Conservation (phyloP, 53 echinoderm and acorn worm species). For the Glandiceps talaboti region DNA sequence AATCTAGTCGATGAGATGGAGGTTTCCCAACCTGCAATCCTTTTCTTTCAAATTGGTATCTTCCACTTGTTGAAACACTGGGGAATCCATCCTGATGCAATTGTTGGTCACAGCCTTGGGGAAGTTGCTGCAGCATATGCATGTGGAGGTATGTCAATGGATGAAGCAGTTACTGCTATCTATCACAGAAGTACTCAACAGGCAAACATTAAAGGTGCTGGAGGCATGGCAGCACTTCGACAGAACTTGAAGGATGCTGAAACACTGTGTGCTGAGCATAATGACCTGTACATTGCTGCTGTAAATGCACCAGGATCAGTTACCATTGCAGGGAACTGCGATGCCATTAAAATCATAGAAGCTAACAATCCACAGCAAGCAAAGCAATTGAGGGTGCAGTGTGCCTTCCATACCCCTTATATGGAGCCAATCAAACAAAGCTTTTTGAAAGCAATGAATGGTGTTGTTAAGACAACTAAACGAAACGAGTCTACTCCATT, state of each 20-base stretch:
- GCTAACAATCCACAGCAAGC: too few relatives aligned
- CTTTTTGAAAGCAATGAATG: too few relatives aligned
- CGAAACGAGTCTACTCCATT: too few relatives aligned
- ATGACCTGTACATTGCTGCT: constrained; percentile 65
- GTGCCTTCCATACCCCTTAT: too few relatives aligned
- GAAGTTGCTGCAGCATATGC: constrained; percentile 97
- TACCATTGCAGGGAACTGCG: constrained; percentile 54
- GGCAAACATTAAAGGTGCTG: constrained; percentile 67
- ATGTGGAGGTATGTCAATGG: constrained; percentile 57
- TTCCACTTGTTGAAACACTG: constrained; percentile 58
- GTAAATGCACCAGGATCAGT: constrained; percentile 69
- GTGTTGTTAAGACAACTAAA: too few relatives aligned
- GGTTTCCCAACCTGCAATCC: constrained; percentile 67
- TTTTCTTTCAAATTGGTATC: constrained; percentile 73
- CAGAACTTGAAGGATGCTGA: constrained; percentile 40
- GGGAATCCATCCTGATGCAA: constrained; percentile 58
- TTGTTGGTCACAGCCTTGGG: constrained; percentile 88
- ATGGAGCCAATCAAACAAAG: too few relatives aligned
- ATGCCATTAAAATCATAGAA: constrained; percentile 33
- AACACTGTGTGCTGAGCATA: constrained; percentile 40
- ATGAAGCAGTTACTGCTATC: constrained; percentile 70
- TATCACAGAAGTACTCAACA: constrained; percentile 79
- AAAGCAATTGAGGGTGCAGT: too few relatives aligned
- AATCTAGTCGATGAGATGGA: constrained; percentile 55
- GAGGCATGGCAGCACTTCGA: constrained; percentile 84